Evolutionary conservation across 1,140 invertebrate species (phyloP), one percentile per base, ranked within the genome.

Genomic region (Rhagoletis zephyria): DNA sequence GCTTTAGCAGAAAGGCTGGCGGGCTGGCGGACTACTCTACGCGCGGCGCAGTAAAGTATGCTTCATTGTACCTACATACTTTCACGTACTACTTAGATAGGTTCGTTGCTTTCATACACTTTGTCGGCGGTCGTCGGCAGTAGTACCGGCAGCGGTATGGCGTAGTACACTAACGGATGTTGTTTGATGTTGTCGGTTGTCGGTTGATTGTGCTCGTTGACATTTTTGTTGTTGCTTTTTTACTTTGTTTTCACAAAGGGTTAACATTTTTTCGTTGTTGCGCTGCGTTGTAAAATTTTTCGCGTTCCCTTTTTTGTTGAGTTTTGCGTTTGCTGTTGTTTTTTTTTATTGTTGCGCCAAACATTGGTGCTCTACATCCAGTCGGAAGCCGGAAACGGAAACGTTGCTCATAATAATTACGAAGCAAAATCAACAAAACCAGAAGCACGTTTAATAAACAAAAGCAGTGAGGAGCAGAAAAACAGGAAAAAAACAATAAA

Each of bases 391-490:
- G 67, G 67, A 74, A 74, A 45, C 67, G 67, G 67, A 74, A 74
- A 74, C 67, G 67, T 74, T 74, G 67, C 67, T 74, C 67, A 74
- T 74, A 74, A 74, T 48, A 74, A 74, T 74, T 74, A 74, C 67
- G 67, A 45, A 42, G 67, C 16, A 63, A 74, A 74, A 74, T 74
- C 9, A 74, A 74, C 67, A 74, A 74, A 74, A 74, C 42, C 67
- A 74, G 42, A n/a, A 6, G 42, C 5, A 74, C 40, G 14, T 48
- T 74, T 45, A 74, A 42, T 45, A 12, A 74, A 48, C 14, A 48
- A 74, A 40, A 4, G 14, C 10, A 3, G 16, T 14, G 1, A 16
- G 61, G 12, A 16, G 16, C 12, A 12, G 16, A 63, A 63, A n/a
- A 63, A 0, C 12, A 63, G 16, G 10, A 12, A 63, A 9, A 63